Evolutionary conservation across 1,140 invertebrate genomes (phyloP).

Genomic region (Carcinoscorpius rotundicauda): DNA sequence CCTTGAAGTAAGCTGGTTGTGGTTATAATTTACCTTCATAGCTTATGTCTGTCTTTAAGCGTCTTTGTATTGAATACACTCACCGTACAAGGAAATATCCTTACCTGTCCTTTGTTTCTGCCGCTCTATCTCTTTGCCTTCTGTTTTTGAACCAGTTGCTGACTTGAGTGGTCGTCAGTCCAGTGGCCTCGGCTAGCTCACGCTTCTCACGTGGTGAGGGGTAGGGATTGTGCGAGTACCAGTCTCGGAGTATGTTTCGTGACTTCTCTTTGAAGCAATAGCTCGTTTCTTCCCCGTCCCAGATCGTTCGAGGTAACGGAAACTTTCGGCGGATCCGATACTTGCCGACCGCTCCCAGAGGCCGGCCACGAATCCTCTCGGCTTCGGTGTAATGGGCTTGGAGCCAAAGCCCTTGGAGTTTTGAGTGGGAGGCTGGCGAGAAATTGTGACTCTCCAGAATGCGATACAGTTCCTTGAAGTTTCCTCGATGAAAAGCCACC

Average conservation of each 20-base stretch:
- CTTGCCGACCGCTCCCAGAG: conserved; percentile 76
- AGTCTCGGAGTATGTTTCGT: conserved; percentile 71
- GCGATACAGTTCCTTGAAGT: conserved; percentile 93
- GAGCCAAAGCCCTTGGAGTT: conserved; percentile 70
- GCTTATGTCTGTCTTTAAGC: too few relatives aligned
- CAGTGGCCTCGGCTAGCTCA: conserved; percentile 89
- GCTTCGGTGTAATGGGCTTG: conserved; percentile 50
- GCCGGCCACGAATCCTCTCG: conserved; percentile 36
- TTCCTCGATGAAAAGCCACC: conserved; percentile 88
- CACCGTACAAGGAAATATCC: background rate
- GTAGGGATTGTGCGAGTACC: conserved; percentile 81
- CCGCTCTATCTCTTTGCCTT: conserved; percentile 75
- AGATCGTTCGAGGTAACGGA: conserved; percentile 90
- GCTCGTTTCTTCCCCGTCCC: conserved; percentile 96
- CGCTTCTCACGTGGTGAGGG: conserved; percentile 88
- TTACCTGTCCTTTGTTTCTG: conserved; percentile 29
- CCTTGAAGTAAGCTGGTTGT: too few relatives aligned
- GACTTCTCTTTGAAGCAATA: conserved; percentile 97
- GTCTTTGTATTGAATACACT: too few relatives aligned
- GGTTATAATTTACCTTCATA: too few relatives aligned
- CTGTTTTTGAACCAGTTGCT: conserved; percentile 99
- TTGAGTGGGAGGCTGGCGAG: conserved; percentile 88
- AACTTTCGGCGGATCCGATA: conserved; percentile 87
- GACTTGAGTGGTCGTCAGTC: conserved; percentile 87
- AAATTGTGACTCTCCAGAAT: conserved; percentile 93